Evolutionary conservation across 92 coral and sea anemone species (phyloP).

Genomic region (Scolanthus callimorphus): DNA sequence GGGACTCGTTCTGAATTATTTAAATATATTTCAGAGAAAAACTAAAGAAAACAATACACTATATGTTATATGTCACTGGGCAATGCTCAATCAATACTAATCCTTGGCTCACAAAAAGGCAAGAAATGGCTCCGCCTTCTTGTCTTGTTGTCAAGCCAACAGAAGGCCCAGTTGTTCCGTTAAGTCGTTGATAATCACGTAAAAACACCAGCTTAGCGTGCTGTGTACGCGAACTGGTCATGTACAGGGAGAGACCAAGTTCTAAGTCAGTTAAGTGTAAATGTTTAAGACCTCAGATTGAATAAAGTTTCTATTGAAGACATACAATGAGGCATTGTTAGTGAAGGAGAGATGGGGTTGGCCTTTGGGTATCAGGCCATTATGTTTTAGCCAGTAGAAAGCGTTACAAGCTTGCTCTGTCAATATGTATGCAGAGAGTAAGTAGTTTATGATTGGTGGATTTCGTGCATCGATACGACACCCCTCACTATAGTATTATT

Average conservation of each 20-base stretch:
- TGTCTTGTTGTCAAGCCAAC: constrained; percentile 15
- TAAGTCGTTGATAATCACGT: constrained; percentile 3
- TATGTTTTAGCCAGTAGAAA: constrained; percentile 25
- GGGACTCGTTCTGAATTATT: constrained; percentile 37
- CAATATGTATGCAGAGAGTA: constrained; percentile 19
- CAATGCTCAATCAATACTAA: constrained; percentile 42
- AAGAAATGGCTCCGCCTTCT: constrained; percentile 38
- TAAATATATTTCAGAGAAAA: constrained; percentile 32
- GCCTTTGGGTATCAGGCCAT: constrained; percentile 30
- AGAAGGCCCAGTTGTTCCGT: constrained; percentile 11
- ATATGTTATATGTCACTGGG: constrained; percentile 40
- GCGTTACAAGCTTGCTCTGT: constrained; percentile 21
- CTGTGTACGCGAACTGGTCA: constrained; percentile 17
- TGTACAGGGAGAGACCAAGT: constrained; percentile 16
- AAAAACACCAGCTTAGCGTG: constrained; percentile 16
- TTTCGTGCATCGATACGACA: constrained; percentile 10
- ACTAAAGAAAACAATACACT: constrained; percentile 27
- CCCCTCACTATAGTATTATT: constrained; percentile 11
- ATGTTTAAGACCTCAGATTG: constrained; percentile 27
- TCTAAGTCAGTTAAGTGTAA: constrained; percentile 23
- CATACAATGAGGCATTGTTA: constrained; percentile 21
- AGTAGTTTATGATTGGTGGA: constrained; percentile 25
- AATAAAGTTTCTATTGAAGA: constrained; percentile 35
- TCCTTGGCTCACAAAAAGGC: constrained; percentile 34
- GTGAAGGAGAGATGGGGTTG: constrained; percentile 3